Conservation (phyloP, 2,888 invertebrate genomes). For the Polydrusus pterygomalis region DNA sequence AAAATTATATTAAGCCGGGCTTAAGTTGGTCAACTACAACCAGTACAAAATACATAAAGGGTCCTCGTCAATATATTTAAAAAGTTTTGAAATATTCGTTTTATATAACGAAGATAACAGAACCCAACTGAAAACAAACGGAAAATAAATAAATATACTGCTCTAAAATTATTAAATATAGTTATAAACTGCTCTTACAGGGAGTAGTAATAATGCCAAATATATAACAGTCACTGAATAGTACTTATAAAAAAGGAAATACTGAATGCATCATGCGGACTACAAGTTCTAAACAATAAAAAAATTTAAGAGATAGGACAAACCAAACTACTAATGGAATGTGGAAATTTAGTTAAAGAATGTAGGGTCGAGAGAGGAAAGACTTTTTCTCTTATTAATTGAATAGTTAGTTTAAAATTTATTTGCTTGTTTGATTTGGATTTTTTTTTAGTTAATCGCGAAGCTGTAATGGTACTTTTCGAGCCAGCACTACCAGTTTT, state of each 20-base stretch:
- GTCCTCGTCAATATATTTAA: neutral
- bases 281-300: conserved; percentile 54
- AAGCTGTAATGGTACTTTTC: conserved; percentile 29
- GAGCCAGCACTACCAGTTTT: conserved; percentile 38
- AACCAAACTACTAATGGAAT: conserved; percentile 53
- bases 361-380: conserved; percentile 39
- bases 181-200: conserved; percentile 58
- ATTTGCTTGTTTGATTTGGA: conserved; percentile 10
- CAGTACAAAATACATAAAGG: too few relatives aligned
- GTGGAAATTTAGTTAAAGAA: conserved; percentile 42
- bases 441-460: conserved; percentile 35
- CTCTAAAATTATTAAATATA: conserved; percentile 47
- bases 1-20: too few relatives aligned
- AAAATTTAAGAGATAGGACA: conserved; percentile 50
- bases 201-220: conserved; percentile 63
- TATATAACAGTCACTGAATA: conserved; percentile 55
- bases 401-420: conserved; percentile 6
- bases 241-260: conserved; percentile 31
- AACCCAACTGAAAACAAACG: neutral
- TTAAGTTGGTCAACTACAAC: too few relatives aligned
- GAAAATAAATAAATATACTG: conserved; percentile 39
- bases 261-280: conserved; percentile 53
- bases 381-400: conserved; percentile 7
- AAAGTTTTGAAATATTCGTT: conserved; percentile 3
- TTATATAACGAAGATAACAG: conserved; percentile 14